phyloP scores from a whole-genome alignment of 1,140 invertebrate species.

The Halesus radiatus region DNA sequence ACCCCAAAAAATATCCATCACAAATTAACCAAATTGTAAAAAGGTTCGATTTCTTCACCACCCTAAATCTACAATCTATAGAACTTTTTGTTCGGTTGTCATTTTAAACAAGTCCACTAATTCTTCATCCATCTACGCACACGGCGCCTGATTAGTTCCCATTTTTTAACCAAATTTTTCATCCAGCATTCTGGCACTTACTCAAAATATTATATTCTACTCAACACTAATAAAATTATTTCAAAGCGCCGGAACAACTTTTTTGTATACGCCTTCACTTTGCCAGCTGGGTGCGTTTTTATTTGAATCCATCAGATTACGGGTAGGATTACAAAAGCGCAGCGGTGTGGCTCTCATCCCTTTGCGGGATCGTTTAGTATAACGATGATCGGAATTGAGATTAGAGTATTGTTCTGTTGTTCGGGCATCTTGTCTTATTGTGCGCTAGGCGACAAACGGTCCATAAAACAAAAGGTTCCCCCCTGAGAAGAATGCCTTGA shows the following conservation, averaged over 20 bases:
- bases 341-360: too few species aligned
- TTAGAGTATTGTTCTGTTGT: conserved; percentile 14
- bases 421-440: background rate
- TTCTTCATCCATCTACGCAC: background rate
- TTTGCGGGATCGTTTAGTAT: background rate
- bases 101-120: background rate
- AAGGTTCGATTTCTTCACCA: too few species aligned
- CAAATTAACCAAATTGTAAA: too few species aligned
- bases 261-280: too few species aligned
- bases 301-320: too few species aligned
- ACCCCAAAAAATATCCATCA: too few species aligned
- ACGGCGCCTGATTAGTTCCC: conserved; percentile 35
- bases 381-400: background rate
- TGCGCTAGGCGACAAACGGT: conserved; percentile 36
- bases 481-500: background rate
- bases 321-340: background rate
- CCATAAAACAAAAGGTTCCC: conserved; percentile 42
- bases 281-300: too few species aligned
- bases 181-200: background rate
- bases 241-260: too few species aligned
- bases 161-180: background rate
- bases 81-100: background rate
- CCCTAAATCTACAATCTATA: background rate
- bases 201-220: background rate
- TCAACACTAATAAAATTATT: too few species aligned